Evolutionary conservation across 2,888 invertebrate species (phyloP).

Genomic region (Netelia inedita): DNA sequence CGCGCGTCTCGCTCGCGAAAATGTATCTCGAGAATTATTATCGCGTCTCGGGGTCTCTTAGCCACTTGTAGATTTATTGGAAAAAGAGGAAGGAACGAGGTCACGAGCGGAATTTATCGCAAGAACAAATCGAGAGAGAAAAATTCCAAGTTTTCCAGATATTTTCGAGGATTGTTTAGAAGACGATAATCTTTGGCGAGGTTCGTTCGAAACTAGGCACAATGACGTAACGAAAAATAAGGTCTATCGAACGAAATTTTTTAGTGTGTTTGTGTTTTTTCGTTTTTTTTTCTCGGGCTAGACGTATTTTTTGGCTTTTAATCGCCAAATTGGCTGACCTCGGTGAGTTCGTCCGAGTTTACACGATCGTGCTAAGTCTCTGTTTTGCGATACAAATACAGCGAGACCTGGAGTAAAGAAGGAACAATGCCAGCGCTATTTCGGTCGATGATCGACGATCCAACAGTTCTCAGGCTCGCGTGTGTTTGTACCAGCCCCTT

Average conservation of each 20-base stretch:
- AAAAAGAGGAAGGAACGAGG: constrained; percentile 40
- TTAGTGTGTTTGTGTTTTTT: background rate
- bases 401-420: constrained; percentile 77
- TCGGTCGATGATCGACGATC: constrained; percentile 80
- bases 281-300: background rate
- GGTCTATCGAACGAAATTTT: background rate
- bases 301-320: constrained; percentile 2
- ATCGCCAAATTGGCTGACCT: constrained; percentile 34
- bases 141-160: constrained; percentile 39
- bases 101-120: constrained; percentile 24
- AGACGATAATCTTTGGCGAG: constrained; percentile 2
- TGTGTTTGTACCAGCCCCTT: constrained; percentile 73
- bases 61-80: constrained; percentile 62
- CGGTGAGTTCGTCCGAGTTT: constrained; percentile 10
- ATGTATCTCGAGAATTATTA: constrained; percentile 63
- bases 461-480: constrained; percentile 49
- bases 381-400: background rate
- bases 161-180: constrained; percentile 1
- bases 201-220: background rate
- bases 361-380: background rate
- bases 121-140: constrained; percentile 18
- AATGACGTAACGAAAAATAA: background rate
- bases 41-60: constrained; percentile 54
- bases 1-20: constrained; percentile 21
- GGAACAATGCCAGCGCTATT: constrained; percentile 84